Evolutionary conservation across 2,888 invertebrate genomes (phyloP).

Genomic region (Zootermopsis nevadensis): DNA sequence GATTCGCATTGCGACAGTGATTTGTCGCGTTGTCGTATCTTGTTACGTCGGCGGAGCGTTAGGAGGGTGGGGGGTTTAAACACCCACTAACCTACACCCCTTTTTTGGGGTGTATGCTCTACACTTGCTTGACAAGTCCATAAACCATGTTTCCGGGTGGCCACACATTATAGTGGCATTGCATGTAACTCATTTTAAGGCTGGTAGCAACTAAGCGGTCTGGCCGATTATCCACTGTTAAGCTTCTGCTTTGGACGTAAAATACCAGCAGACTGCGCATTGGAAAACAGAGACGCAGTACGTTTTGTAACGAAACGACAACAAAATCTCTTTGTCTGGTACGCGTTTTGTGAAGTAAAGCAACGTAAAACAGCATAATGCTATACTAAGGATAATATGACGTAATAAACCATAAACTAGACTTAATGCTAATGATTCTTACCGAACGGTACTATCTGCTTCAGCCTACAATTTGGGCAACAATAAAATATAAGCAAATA

Average conservation of each 20-base stretch:
- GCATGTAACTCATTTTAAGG: slow-evolving; percentile 51
- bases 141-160: slow-evolving; percentile 53
- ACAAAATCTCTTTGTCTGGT: too few relatives aligned
- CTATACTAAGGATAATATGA: too few relatives aligned
- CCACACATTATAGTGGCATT: slow-evolving; percentile 51
- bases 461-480: too few relatives aligned
- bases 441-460: too few relatives aligned
- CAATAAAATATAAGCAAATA: too few relatives aligned
- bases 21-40: slow-evolving; percentile 51
- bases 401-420: too few relatives aligned
- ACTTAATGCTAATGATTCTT: too few relatives aligned
- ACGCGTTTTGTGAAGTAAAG: too few relatives aligned
- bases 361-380: too few relatives aligned
- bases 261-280: not conserved
- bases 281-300: not conserved
- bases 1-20: slow-evolving; percentile 50
- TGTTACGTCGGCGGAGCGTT: slow-evolving; percentile 48
- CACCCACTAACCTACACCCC: slow-evolving; percentile 17
- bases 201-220: not conserved
- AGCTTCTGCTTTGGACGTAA: not conserved
- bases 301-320: too few relatives aligned
- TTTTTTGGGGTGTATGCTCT: slow-evolving; percentile 13
- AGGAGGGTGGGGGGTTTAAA: slow-evolving; percentile 24
- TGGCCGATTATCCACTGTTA: slow-evolving; percentile 8
- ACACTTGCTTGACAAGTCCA: slow-evolving; percentile 50